Base-by-base conservation (phyloP, 2,797 vertebrate genomes). In the Melanotaenia trifasciata region DNA sequence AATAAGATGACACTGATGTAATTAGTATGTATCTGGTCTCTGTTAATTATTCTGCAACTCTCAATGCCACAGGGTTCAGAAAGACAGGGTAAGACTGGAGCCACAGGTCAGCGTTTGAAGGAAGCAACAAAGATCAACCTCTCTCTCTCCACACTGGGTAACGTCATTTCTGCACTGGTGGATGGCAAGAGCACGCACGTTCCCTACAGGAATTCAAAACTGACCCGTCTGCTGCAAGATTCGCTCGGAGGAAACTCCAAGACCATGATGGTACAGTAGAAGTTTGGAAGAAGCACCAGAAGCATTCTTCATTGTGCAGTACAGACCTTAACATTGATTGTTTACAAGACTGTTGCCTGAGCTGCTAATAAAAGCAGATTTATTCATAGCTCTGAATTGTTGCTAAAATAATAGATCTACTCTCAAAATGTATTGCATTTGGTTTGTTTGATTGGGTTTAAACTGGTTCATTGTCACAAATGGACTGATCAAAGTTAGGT, bases 61-160 rank as follows among this genome's bases (percentile, higher is more conserved):
- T 28, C 7, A 0, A 24, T 18, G 0, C 54, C 58, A n/a, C 74
- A 96, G 98, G 98, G 98, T 63, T 99, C 98, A 64, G 98, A 99
- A 92, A 95, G 98, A 78, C 98, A 99, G 78, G 96, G 96, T 2
- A 99, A 99, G 93, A 99, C 98, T 0, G 98, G 98, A 78, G 98
- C 98, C 72, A 99, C 98, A 0, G 98, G 98, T 8, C 98, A 99
- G 84, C 95, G 98, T 20, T 93, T 99, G 76, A 99, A 99, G 87
- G 98, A 99, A 91, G 98, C 98, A 10, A 99, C 98, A 0, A 99
- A 99, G 93, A 99, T 99, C 87, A 99, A 99, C 84, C 95, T 99
- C 7, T 99, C 98, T 0, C 96, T 99, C 26, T 99, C 98, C 38
- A 99, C 98, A 0, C 94, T 99, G 94, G 98, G 98, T n/a, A 99